Conservation (phyloP, 2,113 vertebrate species). For the Otis tarda region DNA sequence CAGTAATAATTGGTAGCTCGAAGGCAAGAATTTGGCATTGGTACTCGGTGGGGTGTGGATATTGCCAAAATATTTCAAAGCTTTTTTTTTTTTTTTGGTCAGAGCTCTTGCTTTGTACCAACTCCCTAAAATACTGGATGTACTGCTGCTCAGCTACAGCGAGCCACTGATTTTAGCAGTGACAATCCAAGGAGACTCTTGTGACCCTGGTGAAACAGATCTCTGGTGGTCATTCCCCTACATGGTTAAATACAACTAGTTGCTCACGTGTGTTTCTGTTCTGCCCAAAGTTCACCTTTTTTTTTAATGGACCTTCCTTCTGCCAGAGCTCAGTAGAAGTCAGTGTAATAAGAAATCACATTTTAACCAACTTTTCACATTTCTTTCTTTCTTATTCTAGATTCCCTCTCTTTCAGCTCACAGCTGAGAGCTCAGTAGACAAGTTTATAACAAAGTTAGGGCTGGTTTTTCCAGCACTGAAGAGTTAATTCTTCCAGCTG, state of each 20-base stretch:
- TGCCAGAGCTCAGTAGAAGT: not conserved
- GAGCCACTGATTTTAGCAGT: not conserved
- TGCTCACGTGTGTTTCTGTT: constrained; percentile 14
- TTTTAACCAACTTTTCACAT: not conserved
- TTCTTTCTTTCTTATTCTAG: not conserved
- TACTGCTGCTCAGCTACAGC: not conserved
- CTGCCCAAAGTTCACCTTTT: not conserved
- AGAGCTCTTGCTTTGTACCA: not conserved
- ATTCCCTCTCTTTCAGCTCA: not conserved
- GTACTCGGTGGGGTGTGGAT: not conserved
- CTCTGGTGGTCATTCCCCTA: not conserved
- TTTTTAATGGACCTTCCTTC: not conserved
- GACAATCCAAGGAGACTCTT: not conserved
- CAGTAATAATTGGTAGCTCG: constrained; percentile 12
- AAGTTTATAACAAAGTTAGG: not conserved
- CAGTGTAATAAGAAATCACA: not conserved
- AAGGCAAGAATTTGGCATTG: constrained; percentile 22
- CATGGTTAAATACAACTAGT: not conserved
- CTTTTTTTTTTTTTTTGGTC: not conserved
- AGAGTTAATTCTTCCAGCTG: not conserved
- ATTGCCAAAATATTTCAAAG: not conserved
- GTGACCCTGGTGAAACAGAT: not conserved
- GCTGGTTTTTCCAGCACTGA: not conserved
- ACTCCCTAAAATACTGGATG: not conserved
- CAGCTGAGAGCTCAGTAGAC: not conserved